Evolutionary conservation across 2,113 vertebrate species (phyloP).

Genomic region (Engraulis encrasicolus): DNA sequence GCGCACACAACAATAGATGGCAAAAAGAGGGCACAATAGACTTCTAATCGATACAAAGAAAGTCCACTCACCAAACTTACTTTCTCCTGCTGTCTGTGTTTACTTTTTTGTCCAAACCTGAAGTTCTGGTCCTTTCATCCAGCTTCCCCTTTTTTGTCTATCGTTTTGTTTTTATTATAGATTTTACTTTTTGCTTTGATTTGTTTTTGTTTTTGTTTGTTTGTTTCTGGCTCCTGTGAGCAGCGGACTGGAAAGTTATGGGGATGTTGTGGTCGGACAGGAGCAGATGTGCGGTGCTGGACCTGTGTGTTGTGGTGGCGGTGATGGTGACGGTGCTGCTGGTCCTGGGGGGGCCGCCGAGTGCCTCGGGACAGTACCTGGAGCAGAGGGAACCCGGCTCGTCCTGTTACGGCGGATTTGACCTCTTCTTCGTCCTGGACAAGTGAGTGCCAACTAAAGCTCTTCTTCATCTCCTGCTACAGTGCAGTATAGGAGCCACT

Average conservation of each 20-base stretch:
- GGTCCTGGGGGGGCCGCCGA: no score
- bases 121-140: not conserved
- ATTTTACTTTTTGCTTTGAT: no score
- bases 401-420: constrained; percentile 95
- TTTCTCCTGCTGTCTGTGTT: not conserved
- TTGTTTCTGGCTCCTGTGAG: no score
- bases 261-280: constrained; percentile 58
- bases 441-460: constrained; percentile 94
- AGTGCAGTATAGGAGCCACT: no score
- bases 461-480: no score
- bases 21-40: no score
- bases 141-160: no score
- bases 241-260: constrained; percentile 58
- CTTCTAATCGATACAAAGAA: no score
- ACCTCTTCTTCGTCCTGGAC: constrained; percentile 95
- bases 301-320: constrained; percentile 59
- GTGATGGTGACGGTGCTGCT: no score
- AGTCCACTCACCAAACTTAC: not conserved
- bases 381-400: constrained; percentile 74
- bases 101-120: not conserved
- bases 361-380: constrained; percentile 64
- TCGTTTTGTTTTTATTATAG: no score
- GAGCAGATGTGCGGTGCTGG: constrained; percentile 59
- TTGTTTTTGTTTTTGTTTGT: not conserved
- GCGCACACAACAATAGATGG: not conserved